These are phyloP conservation scores for Cerastis leucographa DNA, from an alignment of 2,888 invertebrate genomes.

Conservation along the genomic window DNA sequence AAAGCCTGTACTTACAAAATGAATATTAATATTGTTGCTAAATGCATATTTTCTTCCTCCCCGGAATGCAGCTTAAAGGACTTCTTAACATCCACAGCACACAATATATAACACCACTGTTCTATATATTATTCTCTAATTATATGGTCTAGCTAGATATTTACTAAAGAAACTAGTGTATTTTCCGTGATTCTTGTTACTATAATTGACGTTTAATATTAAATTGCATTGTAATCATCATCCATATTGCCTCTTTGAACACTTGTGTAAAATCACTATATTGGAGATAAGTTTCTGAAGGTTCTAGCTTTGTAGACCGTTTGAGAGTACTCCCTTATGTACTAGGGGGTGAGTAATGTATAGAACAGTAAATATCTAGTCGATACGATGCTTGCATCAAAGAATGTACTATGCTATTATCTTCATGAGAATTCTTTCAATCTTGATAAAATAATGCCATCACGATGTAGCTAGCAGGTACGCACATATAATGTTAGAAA, in stretches of 20 bases:
- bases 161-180: conserved; percentile 56
- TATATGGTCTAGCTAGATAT: conserved; percentile 63
- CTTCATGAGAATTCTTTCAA: conserved; percentile 72
- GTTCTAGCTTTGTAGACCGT: conserved; percentile 45
- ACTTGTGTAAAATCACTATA: conserved; percentile 20
- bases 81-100: conserved; percentile 76
- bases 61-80: conserved; percentile 89
- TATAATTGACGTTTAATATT: conserved; percentile 48
- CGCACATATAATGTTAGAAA: conserved; percentile 74
- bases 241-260: conserved; percentile 29
- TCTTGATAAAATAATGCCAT: conserved; percentile 85
- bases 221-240: conserved; percentile 44
- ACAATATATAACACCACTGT: conserved; percentile 66
- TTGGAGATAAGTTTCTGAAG: conserved; percentile 39
- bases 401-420: conserved; percentile 74
- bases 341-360: conserved; percentile 68
- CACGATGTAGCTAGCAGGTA: conserved; percentile 69
- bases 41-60: conserved; percentile 72
- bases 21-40: conserved; percentile 63
- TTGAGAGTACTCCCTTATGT: conserved; percentile 23
- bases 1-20: background rate
- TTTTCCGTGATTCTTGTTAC: conserved; percentile 46
- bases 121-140: conserved; percentile 68
- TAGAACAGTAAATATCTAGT: conserved; percentile 74
- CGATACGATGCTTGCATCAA: conserved; percentile 76